Conservation (phyloP, 2,888 invertebrate genomes). For the Glaucopsyche alexis region DNA sequence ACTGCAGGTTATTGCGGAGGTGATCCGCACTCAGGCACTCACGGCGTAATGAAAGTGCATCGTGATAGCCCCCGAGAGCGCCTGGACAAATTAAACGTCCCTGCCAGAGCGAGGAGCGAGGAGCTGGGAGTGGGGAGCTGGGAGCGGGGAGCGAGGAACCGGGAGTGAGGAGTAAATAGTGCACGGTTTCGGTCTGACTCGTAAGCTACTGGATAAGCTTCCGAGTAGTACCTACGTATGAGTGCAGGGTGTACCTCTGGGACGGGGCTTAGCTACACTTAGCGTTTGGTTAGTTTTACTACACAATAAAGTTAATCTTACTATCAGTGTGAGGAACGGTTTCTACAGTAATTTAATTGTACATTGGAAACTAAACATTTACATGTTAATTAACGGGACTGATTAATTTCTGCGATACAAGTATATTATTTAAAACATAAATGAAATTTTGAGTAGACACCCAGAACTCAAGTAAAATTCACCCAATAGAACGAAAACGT, state of each 20-base stretch:
- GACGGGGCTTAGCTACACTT: slow-evolving; percentile 8
- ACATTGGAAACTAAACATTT: not conserved
- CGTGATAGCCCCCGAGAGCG: not conserved
- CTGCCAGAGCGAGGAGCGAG: not conserved
- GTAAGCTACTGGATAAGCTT: not conserved
- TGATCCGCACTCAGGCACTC: not conserved
- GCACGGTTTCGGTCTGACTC: not conserved
- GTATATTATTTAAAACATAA: not conserved
- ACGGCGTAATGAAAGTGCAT: not conserved
- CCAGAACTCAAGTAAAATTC: not conserved
- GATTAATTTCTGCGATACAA: too few relatives aligned
- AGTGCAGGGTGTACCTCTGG: not conserved
- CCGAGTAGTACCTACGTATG: not conserved
- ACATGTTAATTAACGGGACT: not conserved
- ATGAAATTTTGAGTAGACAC: too few relatives aligned
- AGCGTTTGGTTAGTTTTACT: slow-evolving; percentile 6
- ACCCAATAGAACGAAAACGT: not conserved
- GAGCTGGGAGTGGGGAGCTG: not conserved
- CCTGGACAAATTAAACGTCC: slow-evolving; percentile 10
- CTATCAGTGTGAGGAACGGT: not conserved
- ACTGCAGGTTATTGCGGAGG: not conserved
- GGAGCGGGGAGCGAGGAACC: not conserved
- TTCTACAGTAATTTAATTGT: not conserved
- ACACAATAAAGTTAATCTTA: not conserved
- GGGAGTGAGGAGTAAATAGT: not conserved